Conservation (phyloP, 2,888 invertebrate species). For the Sepioteuthis lessoniana region DNA sequence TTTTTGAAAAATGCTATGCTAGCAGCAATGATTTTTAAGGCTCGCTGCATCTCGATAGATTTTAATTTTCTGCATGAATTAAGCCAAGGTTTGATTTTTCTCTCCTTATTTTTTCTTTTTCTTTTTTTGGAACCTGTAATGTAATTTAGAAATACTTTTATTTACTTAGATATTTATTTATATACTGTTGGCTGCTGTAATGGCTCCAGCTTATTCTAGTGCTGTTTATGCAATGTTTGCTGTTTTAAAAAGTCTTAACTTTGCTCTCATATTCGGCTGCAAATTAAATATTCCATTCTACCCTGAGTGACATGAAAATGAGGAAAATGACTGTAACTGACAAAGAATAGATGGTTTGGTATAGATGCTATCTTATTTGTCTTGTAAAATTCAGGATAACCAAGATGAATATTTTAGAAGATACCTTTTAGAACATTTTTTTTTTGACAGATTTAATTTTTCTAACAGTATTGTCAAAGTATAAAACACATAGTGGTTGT, state of each 20-base stretch:
- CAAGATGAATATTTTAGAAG: too few relatives aligned
- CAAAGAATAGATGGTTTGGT: too few relatives aligned
- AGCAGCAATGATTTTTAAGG: neutral
- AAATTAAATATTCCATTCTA: too few relatives aligned
- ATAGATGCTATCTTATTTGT: too few relatives aligned
- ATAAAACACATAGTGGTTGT: too few relatives aligned
- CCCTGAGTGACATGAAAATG: too few relatives aligned
- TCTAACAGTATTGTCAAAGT: too few relatives aligned
- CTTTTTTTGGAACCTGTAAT: neutral
- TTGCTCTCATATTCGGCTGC: neutral
- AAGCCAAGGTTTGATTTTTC: neutral
- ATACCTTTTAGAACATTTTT: too few relatives aligned
- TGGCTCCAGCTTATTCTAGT: neutral
- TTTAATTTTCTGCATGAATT: constrained; percentile 33
- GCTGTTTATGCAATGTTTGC: neutral
- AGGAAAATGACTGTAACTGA: too few relatives aligned
- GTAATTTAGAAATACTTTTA: neutral
- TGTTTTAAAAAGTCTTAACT: neutral
- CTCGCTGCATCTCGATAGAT: neutral
- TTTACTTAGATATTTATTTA: neutral
- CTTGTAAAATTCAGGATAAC: too few relatives aligned
- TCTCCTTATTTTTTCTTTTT: neutral
- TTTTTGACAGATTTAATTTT: too few relatives aligned
- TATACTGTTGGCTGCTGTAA: neutral
- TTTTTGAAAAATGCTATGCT: neutral